phyloP scores from a whole-genome alignment of 2,888 invertebrate genomes.

The Prosopocoilus inquinatus region DNA sequence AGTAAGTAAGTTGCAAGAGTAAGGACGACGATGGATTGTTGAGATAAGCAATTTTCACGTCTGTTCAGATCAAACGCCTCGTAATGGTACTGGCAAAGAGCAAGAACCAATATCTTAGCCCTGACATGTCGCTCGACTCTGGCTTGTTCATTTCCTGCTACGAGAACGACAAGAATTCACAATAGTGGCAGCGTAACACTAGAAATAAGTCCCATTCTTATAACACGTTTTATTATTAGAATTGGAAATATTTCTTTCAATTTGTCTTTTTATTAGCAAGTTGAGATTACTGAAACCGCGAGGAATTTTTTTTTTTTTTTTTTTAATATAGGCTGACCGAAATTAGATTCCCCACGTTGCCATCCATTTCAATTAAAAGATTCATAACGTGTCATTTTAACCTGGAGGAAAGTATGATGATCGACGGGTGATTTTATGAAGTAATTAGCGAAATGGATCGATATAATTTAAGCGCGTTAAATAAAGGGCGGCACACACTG shows the following conservation, averaged over 20 bases:
- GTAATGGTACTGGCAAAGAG: slow-evolving; percentile 19
- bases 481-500: slow-evolving; percentile 33
- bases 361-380: slow-evolving; percentile 20
- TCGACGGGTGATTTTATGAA: slow-evolving; percentile 21
- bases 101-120: slow-evolving; percentile 27
- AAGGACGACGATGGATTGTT: slow-evolving; percentile 17
- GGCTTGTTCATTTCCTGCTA: slow-evolving; percentile 28
- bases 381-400: slow-evolving; percentile 10
- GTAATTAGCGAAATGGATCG: slow-evolving; percentile 17
- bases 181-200: slow-evolving; percentile 17
- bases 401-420: slow-evolving; percentile 18
- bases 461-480: slow-evolving; percentile 34
- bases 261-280: background rate
- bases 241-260: slow-evolving; percentile 16
- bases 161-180: slow-evolving; percentile 24
- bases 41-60: slow-evolving; percentile 27
- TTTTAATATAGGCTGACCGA: too few relatives aligned
- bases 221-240: slow-evolving; percentile 14
- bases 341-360: background rate
- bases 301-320: too few relatives aligned
- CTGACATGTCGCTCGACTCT: slow-evolving; percentile 22
- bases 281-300: too few relatives aligned
- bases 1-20: background rate
- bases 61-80: slow-evolving; percentile 25
- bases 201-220: background rate